phyloP scores from a whole-genome alignment of 1,140 invertebrate genomes.

The Nasonia giraulti region DNA sequence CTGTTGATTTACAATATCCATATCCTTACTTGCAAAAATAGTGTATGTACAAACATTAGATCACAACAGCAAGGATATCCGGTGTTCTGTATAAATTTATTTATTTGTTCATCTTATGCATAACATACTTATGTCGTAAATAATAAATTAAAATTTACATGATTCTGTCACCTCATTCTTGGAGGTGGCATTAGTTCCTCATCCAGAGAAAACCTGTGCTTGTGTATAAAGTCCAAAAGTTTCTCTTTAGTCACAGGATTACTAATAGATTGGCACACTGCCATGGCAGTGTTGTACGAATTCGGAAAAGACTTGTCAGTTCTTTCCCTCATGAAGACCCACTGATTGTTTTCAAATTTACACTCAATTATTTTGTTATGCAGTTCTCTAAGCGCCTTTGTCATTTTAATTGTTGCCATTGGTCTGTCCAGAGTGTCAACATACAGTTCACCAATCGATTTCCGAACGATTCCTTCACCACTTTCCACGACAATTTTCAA shows the following conservation, averaged over 20 bases:
- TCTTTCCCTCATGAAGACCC: slow-evolving; percentile 97
- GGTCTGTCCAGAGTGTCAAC: slow-evolving; percentile 81
- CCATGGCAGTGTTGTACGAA: slow-evolving; percentile 85
- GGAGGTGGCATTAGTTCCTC: slow-evolving; percentile 81
- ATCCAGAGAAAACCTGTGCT: slow-evolving; percentile 77
- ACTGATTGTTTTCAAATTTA: slow-evolving; percentile 81
- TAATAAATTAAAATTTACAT: slow-evolving; percentile 48
- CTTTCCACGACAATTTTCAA: slow-evolving; percentile 86
- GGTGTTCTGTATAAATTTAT: slow-evolving; percentile 50
- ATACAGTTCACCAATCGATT: slow-evolving; percentile 86
- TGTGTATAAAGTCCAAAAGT: slow-evolving; percentile 84
- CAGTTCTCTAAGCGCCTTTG: slow-evolving; percentile 84
- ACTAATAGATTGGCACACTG: slow-evolving; percentile 81
- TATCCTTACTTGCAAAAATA: not conserved
- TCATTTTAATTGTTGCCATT: slow-evolving; percentile 85
- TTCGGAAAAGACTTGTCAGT: slow-evolving; percentile 99
- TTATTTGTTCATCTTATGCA: slow-evolving; percentile 54
- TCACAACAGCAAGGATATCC: not conserved
- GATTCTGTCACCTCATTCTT: slow-evolving; percentile 62
- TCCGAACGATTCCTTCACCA: slow-evolving; percentile 83
- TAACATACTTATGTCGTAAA: slow-evolving; percentile 36
- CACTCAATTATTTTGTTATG: slow-evolving; percentile 98
- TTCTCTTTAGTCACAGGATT: slow-evolving; percentile 88
- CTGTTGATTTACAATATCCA: not conserved
- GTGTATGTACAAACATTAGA: not conserved